Conservation (phyloP, 1,140 invertebrate species). For the Monomorium pharaonis region DNA sequence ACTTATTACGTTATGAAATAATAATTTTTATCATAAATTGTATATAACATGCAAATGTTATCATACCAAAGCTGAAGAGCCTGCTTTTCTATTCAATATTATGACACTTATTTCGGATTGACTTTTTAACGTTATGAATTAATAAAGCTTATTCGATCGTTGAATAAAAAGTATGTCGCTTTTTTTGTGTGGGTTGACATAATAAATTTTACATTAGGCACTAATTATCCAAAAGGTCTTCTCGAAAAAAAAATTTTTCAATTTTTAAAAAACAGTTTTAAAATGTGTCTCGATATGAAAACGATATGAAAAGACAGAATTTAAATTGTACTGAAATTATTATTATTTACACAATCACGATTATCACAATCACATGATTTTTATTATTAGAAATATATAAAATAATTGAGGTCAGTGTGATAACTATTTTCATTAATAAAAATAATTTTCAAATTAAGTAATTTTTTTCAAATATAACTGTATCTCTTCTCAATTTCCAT, state of each 20-base stretch:
- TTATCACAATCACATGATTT: neutral
- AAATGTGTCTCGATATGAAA: neutral
- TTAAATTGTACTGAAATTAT: neutral
- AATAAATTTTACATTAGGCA: neutral
- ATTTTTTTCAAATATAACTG: neutral
- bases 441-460: neutral
- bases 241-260: neutral
- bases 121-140: neutral
- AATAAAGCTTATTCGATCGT: neutral
- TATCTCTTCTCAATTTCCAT: neutral
- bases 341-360: neutral
- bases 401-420: neutral
- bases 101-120: neutral
- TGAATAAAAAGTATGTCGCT: neutral
- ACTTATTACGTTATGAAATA: neutral
- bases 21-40: neutral
- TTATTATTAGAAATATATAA: neutral
- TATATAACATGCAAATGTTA: neutral
- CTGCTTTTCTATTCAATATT: neutral
- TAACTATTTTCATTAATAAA: conserved; percentile 4
- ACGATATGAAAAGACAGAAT: too few relatives aligned
- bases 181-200: neutral
- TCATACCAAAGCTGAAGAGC: neutral
- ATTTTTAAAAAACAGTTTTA: neutral
- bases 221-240: neutral